Evolutionary conservation across 2,797 vertebrate genomes (phyloP).

Genomic region (Esox masquinongy): DNA sequence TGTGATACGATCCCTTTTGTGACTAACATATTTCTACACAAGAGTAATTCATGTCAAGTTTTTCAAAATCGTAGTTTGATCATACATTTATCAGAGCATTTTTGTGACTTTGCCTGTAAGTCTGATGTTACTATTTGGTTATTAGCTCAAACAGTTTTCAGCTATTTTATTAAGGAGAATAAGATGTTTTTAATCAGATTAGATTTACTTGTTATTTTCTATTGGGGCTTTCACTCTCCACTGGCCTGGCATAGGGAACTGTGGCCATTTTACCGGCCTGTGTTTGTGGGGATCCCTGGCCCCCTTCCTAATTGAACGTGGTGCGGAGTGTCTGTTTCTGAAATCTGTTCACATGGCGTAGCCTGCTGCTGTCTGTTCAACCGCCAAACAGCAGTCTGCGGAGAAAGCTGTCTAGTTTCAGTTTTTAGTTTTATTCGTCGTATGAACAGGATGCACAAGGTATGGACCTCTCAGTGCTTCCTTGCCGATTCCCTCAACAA

Average conservation of each 20-base stretch:
- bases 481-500: too few relatives aligned
- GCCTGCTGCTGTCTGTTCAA: constrained; percentile 7
- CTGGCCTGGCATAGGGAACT: neutral
- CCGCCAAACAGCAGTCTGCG: neutral
- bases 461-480: too few relatives aligned
- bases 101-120: neutral
- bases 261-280: neutral
- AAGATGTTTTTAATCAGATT: neutral
- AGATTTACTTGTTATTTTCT: neutral
- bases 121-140: neutral
- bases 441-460: neutral
- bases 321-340: neutral
- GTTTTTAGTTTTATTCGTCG: too few relatives aligned
- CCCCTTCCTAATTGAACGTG: constrained; percentile 16
- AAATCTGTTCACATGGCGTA: constrained; percentile 11
- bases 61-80: neutral
- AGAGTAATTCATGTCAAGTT: neutral
- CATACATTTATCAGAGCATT: neutral
- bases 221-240: neutral
- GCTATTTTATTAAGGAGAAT: neutral
- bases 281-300: neutral
- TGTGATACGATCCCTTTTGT: neutral
- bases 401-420: neutral
- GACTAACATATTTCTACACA: neutral
- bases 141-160: neutral